phyloP scores from a whole-genome alignment of 2,797 vertebrate species.

The Falco berigora region DNA sequence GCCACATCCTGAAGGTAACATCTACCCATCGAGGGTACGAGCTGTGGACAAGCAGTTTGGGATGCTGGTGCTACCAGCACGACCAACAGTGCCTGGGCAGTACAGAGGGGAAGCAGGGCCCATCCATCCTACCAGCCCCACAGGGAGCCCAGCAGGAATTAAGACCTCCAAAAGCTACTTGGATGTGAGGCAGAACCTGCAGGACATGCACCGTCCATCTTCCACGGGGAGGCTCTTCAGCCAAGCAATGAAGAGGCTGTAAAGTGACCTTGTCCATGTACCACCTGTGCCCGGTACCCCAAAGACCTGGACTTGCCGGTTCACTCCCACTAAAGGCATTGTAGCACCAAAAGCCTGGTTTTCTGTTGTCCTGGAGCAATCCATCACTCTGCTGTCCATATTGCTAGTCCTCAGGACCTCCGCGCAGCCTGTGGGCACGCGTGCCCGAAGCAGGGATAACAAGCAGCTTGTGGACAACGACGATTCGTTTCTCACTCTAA shows the following conservation, averaged over 20 bases:
- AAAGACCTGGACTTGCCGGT: not conserved
- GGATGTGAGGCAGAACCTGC: accelerated
- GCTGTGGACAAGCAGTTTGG: not conserved
- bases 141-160: not conserved
- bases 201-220: not conserved
- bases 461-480: not conserved
- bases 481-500: not conserved
- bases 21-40: accelerated
- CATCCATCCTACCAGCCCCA: not conserved
- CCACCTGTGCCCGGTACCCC: not conserved
- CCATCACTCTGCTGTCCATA: not conserved
- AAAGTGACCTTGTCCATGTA: not conserved
- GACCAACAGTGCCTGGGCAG: not conserved
- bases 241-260: not conserved
- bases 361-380: not conserved
- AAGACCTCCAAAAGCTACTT: not conserved
- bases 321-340: not conserved
- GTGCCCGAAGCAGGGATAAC: not conserved
- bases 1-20: not conserved
- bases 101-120: not conserved
- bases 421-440: not conserved
- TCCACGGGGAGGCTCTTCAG: not conserved
- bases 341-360: not conserved
- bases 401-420: not conserved
- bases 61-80: not conserved